phyloP scores from a whole-genome alignment of 2,888 invertebrate genomes.

The Kuschelorhynchus macadamiae region DNA sequence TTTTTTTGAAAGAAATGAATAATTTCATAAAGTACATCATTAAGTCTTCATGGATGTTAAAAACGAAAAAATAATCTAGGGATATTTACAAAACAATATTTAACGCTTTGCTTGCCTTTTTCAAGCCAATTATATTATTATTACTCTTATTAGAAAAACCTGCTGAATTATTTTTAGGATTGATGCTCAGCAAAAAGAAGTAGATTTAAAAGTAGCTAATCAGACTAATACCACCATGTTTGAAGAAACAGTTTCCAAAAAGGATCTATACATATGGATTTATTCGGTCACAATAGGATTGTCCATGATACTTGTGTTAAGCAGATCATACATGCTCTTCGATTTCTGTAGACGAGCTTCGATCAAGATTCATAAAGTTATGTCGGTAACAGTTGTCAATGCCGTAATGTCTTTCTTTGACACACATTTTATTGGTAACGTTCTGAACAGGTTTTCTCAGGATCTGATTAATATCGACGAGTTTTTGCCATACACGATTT shows the following conservation, averaged over 20 bases:
- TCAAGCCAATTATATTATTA: too few relatives aligned
- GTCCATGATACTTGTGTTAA: slow-evolving; percentile 44
- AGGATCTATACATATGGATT: slow-evolving; percentile 47
- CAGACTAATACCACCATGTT: slow-evolving; percentile 28
- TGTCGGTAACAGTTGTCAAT: slow-evolving; percentile 56
- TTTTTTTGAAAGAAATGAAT: too few relatives aligned
- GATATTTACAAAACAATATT: too few relatives aligned
- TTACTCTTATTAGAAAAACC: too few relatives aligned
- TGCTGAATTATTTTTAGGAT: slow-evolving; percentile 50
- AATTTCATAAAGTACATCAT: too few relatives aligned
- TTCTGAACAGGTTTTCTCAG: slow-evolving; percentile 61
- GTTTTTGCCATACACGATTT: slow-evolving; percentile 55
- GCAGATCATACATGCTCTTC: slow-evolving; percentile 72
- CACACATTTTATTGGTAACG: slow-evolving; percentile 60
- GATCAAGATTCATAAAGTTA: slow-evolving; percentile 58
- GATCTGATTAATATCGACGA: slow-evolving; percentile 61
- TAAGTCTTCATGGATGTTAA: too few relatives aligned
- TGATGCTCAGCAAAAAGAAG: slow-evolving; percentile 52
- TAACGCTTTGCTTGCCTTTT: too few relatives aligned
- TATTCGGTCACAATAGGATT: slow-evolving; percentile 52
- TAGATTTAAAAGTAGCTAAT: slow-evolving; percentile 39
- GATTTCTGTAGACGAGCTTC: slow-evolving; percentile 84
- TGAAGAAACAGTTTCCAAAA: slow-evolving; percentile 36
- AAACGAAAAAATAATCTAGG: too few relatives aligned
- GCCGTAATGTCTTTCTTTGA: slow-evolving; percentile 61